These are phyloP conservation scores for Pteruthius melanotis DNA, from an alignment of 2,113 vertebrate genomes.

Conservation along the genomic window DNA sequence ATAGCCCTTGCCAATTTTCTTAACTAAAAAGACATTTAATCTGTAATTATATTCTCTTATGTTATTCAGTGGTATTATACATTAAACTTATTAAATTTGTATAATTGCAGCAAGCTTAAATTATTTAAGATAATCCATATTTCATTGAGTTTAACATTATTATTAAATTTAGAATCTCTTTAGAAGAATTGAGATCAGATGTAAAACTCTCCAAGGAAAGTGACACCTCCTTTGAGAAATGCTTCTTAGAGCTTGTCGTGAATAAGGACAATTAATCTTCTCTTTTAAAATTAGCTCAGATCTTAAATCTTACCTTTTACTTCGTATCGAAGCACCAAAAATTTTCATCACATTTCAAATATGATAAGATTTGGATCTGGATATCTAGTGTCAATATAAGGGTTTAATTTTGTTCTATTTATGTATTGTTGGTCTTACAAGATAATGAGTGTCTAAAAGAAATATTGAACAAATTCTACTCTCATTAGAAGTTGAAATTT, in stretches of 20 bases:
- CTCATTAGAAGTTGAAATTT: neutral
- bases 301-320: neutral
- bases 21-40: neutral
- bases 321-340: neutral
- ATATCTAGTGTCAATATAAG: neutral
- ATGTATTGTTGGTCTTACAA: neutral
- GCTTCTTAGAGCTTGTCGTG: neutral
- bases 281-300: neutral
- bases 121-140: neutral
- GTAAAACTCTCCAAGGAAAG: neutral
- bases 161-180: slow-evolving; percentile 9
- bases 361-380: neutral
- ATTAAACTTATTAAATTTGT: slow-evolving; percentile 1
- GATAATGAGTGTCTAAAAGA: neutral
- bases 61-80: neutral
- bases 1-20: neutral
- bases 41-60: neutral
- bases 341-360: neutral
- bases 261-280: neutral
- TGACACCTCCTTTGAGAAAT: neutral
- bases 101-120: neutral
- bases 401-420: neutral
- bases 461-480: neutral
- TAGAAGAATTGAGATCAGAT: neutral
- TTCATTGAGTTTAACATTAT: neutral